Conservation (phyloP, 2,797 vertebrate genomes). For the Periophthalmus magnuspinnatus region DNA sequence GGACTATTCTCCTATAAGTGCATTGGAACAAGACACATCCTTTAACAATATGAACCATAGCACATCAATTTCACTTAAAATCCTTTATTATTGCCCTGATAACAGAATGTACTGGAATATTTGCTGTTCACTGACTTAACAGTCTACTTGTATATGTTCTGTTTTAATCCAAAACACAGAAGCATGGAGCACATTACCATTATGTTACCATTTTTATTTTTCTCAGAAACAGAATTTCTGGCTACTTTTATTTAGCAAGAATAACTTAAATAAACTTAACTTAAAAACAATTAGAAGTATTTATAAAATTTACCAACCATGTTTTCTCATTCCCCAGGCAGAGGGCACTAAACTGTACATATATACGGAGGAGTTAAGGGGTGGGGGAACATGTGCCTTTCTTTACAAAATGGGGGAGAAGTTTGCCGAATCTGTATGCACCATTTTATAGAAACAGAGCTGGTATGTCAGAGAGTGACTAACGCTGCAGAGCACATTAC, state of each 20-base stretch:
- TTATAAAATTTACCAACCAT: too few species aligned
- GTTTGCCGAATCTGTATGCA: slow-evolving; percentile 30
- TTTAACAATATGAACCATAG: neutral
- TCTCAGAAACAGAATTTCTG: too few species aligned
- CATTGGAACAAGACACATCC: neutral
- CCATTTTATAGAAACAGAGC: slow-evolving; percentile 11
- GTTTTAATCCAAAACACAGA: too few species aligned
- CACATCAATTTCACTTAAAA: neutral
- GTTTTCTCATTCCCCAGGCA: too few species aligned
- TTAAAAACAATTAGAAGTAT: too few species aligned
- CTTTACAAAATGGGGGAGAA: slow-evolving; percentile 60
- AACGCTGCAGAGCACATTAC: slow-evolving; percentile 47
- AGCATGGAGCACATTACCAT: too few species aligned
- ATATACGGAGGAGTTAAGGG: slow-evolving; percentile 43
- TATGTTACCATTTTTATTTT: too few species aligned
- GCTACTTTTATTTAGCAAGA: too few species aligned
- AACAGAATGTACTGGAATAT: neutral
- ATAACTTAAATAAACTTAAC: too few species aligned
- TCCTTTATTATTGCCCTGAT: neutral
- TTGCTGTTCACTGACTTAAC: neutral
- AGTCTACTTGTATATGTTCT: too few species aligned
- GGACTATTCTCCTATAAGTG: neutral
- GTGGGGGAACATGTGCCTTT: slow-evolving; percentile 43
- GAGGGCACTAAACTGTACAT: neutral
- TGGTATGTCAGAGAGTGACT: slow-evolving; percentile 48